phyloP scores from a whole-genome alignment of 1,140 invertebrate species.

The Cheumatopsyche charites region DNA sequence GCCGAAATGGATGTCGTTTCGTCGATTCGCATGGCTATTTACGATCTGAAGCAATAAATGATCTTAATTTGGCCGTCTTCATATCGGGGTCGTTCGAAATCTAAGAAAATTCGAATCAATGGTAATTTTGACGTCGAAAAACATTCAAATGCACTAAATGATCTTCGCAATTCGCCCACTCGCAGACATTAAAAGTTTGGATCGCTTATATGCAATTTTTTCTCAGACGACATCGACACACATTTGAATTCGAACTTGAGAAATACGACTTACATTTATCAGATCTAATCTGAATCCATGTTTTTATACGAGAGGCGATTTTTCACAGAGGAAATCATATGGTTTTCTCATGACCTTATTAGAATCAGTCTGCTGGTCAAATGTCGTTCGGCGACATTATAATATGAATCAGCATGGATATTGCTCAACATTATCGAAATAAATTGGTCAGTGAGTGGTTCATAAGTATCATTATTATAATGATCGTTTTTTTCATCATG shows the following conservation, averaged over 20 bases:
- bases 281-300: too few species aligned
- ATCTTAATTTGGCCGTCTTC: constrained; percentile 18
- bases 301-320: too few species aligned
- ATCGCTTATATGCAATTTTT: too few species aligned
- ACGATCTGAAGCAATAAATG: constrained; percentile 24
- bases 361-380: constrained; percentile 12
- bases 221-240: too few species aligned
- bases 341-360: neutral
- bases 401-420: neutral
- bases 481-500: neutral
- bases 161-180: too few species aligned
- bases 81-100: constrained; percentile 12
- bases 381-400: constrained; percentile 9
- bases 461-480: too few species aligned
- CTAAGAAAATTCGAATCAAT: neutral
- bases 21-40: neutral
- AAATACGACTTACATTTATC: too few species aligned
- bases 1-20: constrained; percentile 3
- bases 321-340: too few species aligned
- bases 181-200: too few species aligned
- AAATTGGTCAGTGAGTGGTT: neutral
- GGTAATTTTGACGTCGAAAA: neutral
- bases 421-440: neutral
- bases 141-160: too few species aligned
- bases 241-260: too few species aligned